phyloP scores from a whole-genome alignment of 2,888 invertebrate species.

The Orgyia antiqua region DNA sequence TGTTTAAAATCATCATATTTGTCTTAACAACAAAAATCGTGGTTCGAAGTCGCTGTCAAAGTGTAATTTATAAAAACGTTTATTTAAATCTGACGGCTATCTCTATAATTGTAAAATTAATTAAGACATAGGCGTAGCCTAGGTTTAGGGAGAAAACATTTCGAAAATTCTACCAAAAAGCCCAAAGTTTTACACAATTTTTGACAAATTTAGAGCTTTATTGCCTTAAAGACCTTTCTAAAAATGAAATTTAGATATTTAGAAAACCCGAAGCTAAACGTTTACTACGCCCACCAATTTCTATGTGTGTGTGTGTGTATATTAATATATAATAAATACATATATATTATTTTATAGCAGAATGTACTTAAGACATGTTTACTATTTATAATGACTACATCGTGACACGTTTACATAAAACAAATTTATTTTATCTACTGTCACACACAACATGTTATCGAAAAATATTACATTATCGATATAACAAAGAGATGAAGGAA shows the following conservation, averaged over 20 bases:
- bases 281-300: too few relatives aligned
- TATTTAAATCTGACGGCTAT: constrained; percentile 16
- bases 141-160: too few relatives aligned
- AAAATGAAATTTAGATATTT: too few relatives aligned
- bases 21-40: constrained; percentile 12
- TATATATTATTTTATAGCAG: constrained; percentile 17
- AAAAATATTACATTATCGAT: constrained; percentile 10
- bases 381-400: constrained; percentile 45
- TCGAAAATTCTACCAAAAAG: too few relatives aligned
- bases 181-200: too few relatives aligned
- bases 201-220: too few relatives aligned
- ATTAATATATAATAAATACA: too few relatives aligned
- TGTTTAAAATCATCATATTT: constrained; percentile 22
- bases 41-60: constrained; percentile 24
- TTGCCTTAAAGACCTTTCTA: too few relatives aligned
- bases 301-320: too few relatives aligned
- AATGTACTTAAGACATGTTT: constrained; percentile 30
- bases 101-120: constrained; percentile 14
- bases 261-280: too few relatives aligned
- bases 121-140: constrained; percentile 18
- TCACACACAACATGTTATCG: constrained; percentile 19
- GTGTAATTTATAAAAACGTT: constrained; percentile 19
- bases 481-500: constrained; percentile 24
- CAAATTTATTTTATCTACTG: constrained; percentile 21
- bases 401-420: constrained; percentile 39